These are phyloP conservation scores for Nomada lathburiana DNA, from an alignment of 2,888 invertebrate species.

Conservation along the genomic window DNA sequence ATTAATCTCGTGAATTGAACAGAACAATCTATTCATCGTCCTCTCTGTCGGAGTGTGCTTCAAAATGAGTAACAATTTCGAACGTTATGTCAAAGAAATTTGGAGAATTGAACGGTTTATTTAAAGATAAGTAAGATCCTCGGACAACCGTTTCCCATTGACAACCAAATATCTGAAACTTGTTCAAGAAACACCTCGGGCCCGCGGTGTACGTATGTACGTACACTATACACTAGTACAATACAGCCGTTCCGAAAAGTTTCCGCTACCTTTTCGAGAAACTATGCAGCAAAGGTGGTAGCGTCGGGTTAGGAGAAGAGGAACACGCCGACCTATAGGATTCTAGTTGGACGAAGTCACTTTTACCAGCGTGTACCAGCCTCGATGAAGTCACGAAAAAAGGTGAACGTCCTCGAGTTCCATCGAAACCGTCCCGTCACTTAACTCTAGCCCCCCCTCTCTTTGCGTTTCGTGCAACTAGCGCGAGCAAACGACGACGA, in stretches of 20 bases:
- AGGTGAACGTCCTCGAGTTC: constrained; percentile 82
- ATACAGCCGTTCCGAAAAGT: constrained; percentile 4
- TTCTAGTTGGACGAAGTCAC: constrained; percentile 64
- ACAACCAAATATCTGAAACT: too few species aligned
- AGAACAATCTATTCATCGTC: too few species aligned
- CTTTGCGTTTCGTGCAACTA: constrained; percentile 4
- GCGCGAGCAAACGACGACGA: constrained; percentile 13
- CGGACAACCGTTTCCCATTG: too few species aligned
- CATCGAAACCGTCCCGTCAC: constrained; percentile 78
- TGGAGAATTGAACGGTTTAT: too few species aligned
- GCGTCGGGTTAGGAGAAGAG: neutral
- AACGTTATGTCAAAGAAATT: too few species aligned
- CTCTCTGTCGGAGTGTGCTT: too few species aligned
- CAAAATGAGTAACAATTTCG: too few species aligned
- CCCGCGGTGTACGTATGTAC: neutral
- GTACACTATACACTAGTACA: neutral
- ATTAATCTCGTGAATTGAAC: too few species aligned
- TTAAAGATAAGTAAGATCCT: too few species aligned
- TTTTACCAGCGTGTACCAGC: constrained; percentile 74
- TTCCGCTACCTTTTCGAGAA: neutral
- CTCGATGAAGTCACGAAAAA: constrained; percentile 82
- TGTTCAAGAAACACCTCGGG: neutral
- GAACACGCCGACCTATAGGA: constrained; percentile 43
- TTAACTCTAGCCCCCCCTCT: constrained; percentile 52
- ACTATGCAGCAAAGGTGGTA: neutral